A percentile compares a stretch with the other conserved stretches of the same genome.
These are phyloP conservation scores for Dromas ardeola DNA, from an alignment of 2,113 vertebrate species.

Conservation along the genomic window DNA sequence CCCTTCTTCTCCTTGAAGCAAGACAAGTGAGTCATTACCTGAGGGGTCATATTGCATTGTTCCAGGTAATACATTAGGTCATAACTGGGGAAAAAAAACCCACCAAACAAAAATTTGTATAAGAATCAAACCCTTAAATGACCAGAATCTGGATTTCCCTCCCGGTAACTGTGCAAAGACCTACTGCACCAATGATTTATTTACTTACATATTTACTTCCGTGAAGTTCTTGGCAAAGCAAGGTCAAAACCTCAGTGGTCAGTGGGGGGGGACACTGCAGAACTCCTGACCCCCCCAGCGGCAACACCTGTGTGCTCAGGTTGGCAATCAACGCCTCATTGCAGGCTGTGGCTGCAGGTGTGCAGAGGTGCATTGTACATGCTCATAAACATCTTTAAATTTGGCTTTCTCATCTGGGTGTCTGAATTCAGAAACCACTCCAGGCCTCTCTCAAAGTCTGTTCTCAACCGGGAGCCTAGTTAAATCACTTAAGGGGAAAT, in stretches of 20 bases:
- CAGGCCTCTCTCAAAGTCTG: neutral
- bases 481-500: constrained; percentile 9
- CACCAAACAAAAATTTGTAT: neutral
- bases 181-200: neutral
- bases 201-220: neutral
- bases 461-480: neutral
- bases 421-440: neutral
- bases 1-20: neutral
- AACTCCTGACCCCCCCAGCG: constrained; percentile 20
- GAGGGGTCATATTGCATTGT: neutral
- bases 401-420: neutral
- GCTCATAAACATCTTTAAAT: neutral
- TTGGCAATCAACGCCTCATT: neutral
- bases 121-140: neutral
- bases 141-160: neutral
- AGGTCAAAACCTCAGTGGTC: neutral
- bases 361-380: neutral
- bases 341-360: neutral
- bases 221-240: neutral
- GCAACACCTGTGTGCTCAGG: fast-evolving
- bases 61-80: neutral
- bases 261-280: neutral
- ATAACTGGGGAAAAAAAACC: neutral
- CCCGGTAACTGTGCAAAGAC: neutral
- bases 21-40: fast-evolving